Conservation (phyloP, 2,888 invertebrate genomes). For the Labia minor region DNA sequence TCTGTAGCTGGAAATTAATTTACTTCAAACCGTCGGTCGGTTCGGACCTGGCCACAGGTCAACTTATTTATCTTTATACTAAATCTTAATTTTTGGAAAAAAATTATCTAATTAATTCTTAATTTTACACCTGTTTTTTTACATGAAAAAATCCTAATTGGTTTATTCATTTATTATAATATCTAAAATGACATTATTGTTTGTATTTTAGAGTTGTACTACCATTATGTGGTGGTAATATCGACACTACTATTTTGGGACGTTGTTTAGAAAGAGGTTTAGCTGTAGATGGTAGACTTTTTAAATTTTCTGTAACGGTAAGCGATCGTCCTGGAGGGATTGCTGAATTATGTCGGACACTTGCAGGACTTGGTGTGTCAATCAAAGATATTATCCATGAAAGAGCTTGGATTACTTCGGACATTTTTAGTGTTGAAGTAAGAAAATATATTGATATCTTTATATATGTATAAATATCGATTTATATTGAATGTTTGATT, state of each 20-base stretch:
- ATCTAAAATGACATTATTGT: too few relatives aligned
- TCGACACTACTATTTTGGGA: constrained; percentile 82
- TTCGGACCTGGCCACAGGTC: too few relatives aligned
- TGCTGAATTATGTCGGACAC: constrained; percentile 66
- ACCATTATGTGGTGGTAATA: constrained; percentile 78
- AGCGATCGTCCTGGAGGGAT: constrained; percentile 83
- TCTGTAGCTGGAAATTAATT: too few relatives aligned
- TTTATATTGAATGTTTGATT: too few relatives aligned
- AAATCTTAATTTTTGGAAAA: too few relatives aligned
- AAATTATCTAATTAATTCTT: too few relatives aligned
- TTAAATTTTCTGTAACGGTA: constrained; percentile 63
- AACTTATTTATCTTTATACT: too few relatives aligned
- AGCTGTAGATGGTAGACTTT: constrained; percentile 71
- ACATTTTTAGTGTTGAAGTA: constrained; percentile 70
- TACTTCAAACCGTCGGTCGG: too few relatives aligned
- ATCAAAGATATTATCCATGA: constrained; percentile 96
- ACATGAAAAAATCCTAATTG: too few relatives aligned
- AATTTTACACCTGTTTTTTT: too few relatives aligned
- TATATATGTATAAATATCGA: constrained; percentile 4
- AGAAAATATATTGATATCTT: too few relatives aligned
- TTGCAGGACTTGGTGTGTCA: constrained; percentile 68
- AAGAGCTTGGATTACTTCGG: constrained; percentile 82
- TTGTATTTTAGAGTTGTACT: constrained; percentile 61
- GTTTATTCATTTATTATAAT: too few relatives aligned
- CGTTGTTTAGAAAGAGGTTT: constrained; percentile 78